These are phyloP conservation scores for Cyprinodon brontotheroides DNA, from an alignment of 2,113 vertebrate genomes.

Conservation along the genomic window DNA sequence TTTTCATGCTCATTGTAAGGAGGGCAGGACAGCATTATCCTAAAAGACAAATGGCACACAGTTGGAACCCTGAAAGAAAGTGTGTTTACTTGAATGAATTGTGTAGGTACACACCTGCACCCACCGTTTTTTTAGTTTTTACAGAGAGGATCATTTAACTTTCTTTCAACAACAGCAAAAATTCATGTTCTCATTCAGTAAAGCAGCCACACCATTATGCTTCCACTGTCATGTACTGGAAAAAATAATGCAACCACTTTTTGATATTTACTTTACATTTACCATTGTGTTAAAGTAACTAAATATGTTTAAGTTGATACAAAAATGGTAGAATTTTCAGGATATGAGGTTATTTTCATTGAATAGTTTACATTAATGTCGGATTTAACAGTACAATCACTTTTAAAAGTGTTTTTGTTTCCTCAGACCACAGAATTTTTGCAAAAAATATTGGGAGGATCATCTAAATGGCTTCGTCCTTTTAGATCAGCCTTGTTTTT, in stretches of 20 bases:
- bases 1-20: slow-evolving; percentile 1
- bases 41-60: background rate
- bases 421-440: background rate
- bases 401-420: background rate
- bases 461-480: background rate
- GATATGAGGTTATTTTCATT: background rate
- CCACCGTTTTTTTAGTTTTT: background rate
- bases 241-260: no score
- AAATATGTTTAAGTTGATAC: no score
- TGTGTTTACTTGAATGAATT: background rate
- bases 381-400: background rate
- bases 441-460: background rate
- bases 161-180: background rate
- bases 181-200: background rate
- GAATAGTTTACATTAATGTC: background rate
- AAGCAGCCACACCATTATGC: background rate
- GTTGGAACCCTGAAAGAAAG: background rate
- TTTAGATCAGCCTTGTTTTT: background rate
- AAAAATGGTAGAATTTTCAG: no score
- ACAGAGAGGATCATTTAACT: background rate
- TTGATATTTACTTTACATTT: no score
- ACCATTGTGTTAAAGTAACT: no score
- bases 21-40: background rate
- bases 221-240: background rate
- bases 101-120: background rate